These are phyloP conservation scores for Callorhinus ursinus DNA, from an alignment of 2,113 vertebrate species.

Conservation along the genomic window DNA sequence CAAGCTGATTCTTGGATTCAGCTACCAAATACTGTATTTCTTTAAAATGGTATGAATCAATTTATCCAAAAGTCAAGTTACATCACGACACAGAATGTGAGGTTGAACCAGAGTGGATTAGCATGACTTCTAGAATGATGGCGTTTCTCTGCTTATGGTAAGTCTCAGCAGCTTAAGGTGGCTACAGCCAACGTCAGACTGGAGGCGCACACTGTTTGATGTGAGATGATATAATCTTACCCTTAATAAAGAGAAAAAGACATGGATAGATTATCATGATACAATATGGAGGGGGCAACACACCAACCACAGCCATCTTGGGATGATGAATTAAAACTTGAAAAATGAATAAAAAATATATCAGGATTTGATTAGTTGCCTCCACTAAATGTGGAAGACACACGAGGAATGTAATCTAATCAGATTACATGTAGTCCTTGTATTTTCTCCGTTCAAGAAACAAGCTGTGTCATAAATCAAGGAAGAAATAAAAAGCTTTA, in stretches of 20 bases:
- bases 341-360: slow-evolving; percentile 36
- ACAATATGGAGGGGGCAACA: neutral
- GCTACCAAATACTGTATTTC: neutral
- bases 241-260: neutral
- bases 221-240: neutral
- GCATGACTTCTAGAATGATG: neutral
- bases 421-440: neutral
- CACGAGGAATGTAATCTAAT: slow-evolving; percentile 14
- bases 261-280: neutral
- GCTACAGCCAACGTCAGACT: neutral
- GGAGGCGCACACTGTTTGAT: neutral
- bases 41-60: neutral
- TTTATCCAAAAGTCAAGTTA: neutral
- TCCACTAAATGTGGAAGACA: neutral
- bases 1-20: neutral
- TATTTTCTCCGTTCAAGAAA: slow-evolving; percentile 17
- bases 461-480: neutral
- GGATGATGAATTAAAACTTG: neutral
- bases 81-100: neutral
- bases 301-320: neutral
- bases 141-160: neutral
- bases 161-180: neutral
- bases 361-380: neutral
- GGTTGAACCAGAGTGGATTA: neutral
- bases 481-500: slow-evolving; percentile 35